Base-by-base conservation (phyloP, 2,888 invertebrate genomes). In the Chironomus riparius region DNA sequence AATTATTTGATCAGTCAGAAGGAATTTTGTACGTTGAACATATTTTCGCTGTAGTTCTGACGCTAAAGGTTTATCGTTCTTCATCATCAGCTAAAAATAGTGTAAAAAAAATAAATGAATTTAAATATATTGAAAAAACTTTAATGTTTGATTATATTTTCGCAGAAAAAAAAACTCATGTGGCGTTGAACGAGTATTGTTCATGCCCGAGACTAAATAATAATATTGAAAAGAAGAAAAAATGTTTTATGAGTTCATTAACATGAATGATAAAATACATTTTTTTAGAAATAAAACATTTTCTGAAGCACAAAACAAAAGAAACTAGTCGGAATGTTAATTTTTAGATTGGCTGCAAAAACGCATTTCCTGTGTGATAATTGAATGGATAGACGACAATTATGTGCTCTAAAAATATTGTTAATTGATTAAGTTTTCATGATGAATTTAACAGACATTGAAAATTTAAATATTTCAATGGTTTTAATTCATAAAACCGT, bases 11-110 rank as follows among this genome's bases (percentile, higher is more conserved):
- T 76, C 62, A 5, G 24, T 73, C 3, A 74, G 70, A n/a, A 50
- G 50, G 28, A 24, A 47, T 12, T 48, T 22, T 70, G 50, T 47
- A n/a, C 21, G 76, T 21, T 38, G 72, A 28, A 69, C 77, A 50
- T 61, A 68, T n/a, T 73, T 69, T 24, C 71, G 70, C 61, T 77
- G 77, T 69, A 69, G 47, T 77, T 78, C 78, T 15, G 79, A 78
- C 21, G 78, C 77, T 56, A 78, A 68, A 47, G 77, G 79, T 78
- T 81, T 69, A 18, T 76, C 47, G 38, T 50, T 69, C n/a, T 62
- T 76, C 76, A 76, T 76, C 38, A 76, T 28, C n/a, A 68, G 68
- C 76, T 76, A 76, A 76, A 76, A 76, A 50, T 69, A 38, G 38
- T 38, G 28, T 65, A 21, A 38, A 18, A 38, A n/a, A 68, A 38